Percentiles rank a stretch among this genome's conserved stretches.
Conservation (phyloP, 53 echinoderm and acorn worm species). For the Paracentrotus lividus region DNA sequence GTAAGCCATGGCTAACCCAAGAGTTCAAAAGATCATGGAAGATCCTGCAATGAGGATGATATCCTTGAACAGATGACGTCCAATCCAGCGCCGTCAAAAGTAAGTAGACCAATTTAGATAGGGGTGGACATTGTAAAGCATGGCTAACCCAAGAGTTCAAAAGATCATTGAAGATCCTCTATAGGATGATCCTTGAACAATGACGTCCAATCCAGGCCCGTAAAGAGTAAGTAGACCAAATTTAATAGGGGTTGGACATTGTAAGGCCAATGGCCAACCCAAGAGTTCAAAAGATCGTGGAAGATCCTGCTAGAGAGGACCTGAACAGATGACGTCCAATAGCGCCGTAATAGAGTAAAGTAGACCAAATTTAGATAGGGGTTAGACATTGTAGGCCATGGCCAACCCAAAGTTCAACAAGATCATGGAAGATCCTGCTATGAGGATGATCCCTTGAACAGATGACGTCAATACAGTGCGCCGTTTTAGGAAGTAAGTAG, state of each 20-base stretch:
- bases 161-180: slow-evolving; percentile 89
- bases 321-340: slow-evolving; percentile 93
- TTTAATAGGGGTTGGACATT: too few relatives aligned
- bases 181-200: too few relatives aligned
- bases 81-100: slow-evolving; percentile 88
- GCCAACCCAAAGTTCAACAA: slow-evolving; percentile 88
- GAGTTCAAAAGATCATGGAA: slow-evolving; percentile 86
- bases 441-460: slow-evolving; percentile 96
- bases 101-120: too few relatives aligned
- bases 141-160: slow-evolving; percentile 92
- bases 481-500: slow-evolving; percentile 82
- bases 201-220: too few relatives aligned
- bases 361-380: too few relatives aligned
- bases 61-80: slow-evolving; percentile 94
- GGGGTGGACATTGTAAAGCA: too few relatives aligned
- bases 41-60: slow-evolving; percentile 99
- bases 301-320: slow-evolving; percentile 89
- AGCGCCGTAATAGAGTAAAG: slow-evolving; percentile 90
- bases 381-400: too few relatives aligned
- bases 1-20: slow-evolving; percentile 88
- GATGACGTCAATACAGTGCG: slow-evolving; percentile 90
- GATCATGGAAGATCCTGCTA: slow-evolving; percentile 91
- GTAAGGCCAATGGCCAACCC: slow-evolving; percentile 90
- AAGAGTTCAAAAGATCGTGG: slow-evolving; percentile 88
- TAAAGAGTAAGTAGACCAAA: too few relatives aligned